These are phyloP conservation scores for Clusia tigrina DNA, from an alignment of 2,888 invertebrate species.

Conservation along the genomic window DNA sequence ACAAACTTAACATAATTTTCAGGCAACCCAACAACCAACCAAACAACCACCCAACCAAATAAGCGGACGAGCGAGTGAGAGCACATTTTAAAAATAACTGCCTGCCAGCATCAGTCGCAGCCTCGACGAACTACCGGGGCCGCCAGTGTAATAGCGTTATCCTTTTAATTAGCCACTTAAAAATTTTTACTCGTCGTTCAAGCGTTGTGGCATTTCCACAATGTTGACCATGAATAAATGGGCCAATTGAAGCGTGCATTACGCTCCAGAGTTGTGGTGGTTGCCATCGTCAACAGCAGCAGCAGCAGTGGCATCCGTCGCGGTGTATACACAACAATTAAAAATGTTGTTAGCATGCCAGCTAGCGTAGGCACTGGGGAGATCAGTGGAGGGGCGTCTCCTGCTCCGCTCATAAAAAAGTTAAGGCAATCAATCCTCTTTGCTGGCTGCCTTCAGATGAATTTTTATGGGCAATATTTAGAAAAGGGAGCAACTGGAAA, in stretches of 20 bases:
- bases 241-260: slow-evolving; percentile 31
- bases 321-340: slow-evolving; percentile 3
- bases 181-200: slow-evolving; percentile 26
- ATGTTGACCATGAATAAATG: slow-evolving; percentile 34
- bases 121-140: background rate
- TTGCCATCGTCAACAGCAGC: background rate
- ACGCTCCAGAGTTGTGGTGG: background rate
- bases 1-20: too few species aligned
- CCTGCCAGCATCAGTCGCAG: background rate
- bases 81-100: background rate
- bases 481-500: background rate
- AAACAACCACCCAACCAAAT: background rate
- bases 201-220: slow-evolving; percentile 24
- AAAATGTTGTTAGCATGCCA: background rate
- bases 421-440: too few species aligned
- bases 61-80: background rate
- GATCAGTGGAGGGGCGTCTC: too few species aligned
- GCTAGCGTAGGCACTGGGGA: too few species aligned
- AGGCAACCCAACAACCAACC: too few species aligned
- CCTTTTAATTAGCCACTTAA: slow-evolving; percentile 27
- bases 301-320: background rate
- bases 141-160: slow-evolving; percentile 9
- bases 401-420: too few species aligned
- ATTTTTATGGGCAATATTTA: background rate
- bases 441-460: background rate